Evolutionary conservation across 2,113 vertebrate species (phyloP).

Genomic region (Tenrec ecaudatus): DNA sequence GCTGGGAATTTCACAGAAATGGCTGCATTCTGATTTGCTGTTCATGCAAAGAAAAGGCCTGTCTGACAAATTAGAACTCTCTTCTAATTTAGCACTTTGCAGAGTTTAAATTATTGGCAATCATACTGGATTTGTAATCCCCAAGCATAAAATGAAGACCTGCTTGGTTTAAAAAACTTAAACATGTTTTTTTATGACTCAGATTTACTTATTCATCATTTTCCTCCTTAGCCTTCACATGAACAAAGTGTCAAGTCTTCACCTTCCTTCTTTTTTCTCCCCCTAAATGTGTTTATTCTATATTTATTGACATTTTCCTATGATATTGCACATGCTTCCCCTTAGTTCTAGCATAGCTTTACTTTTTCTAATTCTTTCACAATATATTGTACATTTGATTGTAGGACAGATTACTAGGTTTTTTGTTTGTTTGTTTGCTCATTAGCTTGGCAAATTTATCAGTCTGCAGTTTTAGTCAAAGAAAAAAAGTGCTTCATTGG

Average conservation of each 20-base stretch:
- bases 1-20: background rate
- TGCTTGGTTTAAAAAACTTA: background rate
- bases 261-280: background rate
- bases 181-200: background rate
- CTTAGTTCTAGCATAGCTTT: background rate
- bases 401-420: background rate
- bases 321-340: background rate
- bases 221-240: background rate
- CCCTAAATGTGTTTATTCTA: background rate
- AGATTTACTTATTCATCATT: background rate
- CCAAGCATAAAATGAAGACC: background rate
- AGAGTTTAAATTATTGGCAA: background rate
- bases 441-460: constrained; percentile 3
- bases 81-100: background rate
- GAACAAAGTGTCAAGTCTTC: background rate
- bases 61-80: background rate
- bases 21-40: background rate
- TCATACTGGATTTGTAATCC: background rate
- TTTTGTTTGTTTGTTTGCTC: background rate
- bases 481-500: background rate
- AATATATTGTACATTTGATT: background rate
- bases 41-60: background rate
- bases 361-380: background rate
- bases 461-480: constrained; percentile 5
- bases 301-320: constrained; percentile 1